Conservation (phyloP, 2,888 invertebrate species). For the Trilocha varians region DNA sequence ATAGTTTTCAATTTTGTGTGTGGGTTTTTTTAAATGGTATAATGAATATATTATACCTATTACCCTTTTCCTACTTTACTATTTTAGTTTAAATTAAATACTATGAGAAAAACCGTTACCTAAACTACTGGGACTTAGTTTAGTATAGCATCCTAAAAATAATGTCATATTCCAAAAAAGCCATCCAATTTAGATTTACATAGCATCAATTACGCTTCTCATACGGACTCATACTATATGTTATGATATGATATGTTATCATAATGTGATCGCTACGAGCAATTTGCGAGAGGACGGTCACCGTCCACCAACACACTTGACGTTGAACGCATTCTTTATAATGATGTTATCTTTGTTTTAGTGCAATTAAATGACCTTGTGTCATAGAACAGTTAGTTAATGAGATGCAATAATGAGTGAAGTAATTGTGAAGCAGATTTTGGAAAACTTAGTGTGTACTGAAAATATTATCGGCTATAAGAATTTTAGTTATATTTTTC, state of each 20-base stretch:
- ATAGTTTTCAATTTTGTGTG: no score
- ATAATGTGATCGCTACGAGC: constrained; percentile 1
- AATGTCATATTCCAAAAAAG: background rate
- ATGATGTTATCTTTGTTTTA: constrained; percentile 4
- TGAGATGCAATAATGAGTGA: constrained; percentile 2
- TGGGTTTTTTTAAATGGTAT: no score
- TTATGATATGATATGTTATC: background rate
- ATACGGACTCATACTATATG: background rate
- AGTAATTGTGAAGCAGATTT: no score
- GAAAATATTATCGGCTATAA: no score
- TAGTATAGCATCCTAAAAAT: no score
- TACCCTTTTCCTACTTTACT: no score
- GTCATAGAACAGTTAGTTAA: constrained; percentile 5
- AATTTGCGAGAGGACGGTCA: constrained; percentile 2
- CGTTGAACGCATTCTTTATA: constrained; percentile 8
- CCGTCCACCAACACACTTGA: constrained; percentile 3
- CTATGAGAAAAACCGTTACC: no score
- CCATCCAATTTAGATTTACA: background rate
- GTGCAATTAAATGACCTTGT: constrained; percentile 7
- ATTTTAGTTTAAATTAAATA: no score
- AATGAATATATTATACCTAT: no score
- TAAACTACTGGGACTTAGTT: no score
- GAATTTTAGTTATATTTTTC: no score
- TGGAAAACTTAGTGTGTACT: no score
- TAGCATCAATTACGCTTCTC: background rate